These are phyloP conservation scores for Psilopogon haemacephalus DNA, from an alignment of 2,113 vertebrate species.

Conservation along the genomic window DNA sequence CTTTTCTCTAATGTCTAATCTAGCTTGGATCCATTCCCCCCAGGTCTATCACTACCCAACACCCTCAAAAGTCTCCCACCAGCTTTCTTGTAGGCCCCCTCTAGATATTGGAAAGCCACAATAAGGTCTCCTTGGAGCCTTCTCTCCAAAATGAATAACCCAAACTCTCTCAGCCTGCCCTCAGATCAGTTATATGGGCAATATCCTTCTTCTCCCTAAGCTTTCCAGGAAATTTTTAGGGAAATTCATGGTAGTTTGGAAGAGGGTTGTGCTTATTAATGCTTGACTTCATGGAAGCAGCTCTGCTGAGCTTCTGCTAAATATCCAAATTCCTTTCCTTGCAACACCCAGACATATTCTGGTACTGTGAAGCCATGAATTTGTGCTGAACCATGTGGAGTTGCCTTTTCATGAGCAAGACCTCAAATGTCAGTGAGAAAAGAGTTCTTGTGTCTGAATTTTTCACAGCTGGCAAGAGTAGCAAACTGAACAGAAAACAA, in stretches of 20 bases:
- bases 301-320: not conserved
- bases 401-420: not conserved
- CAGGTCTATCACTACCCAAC: too few species aligned
- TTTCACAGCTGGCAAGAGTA: not conserved
- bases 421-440: not conserved
- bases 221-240: not conserved
- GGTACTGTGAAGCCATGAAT: not conserved
- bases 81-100: too few species aligned
- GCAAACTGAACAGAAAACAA: not conserved
- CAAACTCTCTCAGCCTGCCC: too few species aligned
- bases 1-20: too few species aligned
- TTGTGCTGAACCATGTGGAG: not conserved
- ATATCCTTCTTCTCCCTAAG: not conserved
- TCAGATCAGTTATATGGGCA: not conserved
- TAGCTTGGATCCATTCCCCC: too few species aligned
- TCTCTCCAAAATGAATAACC: too few species aligned
- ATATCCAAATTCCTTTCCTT: not conserved
- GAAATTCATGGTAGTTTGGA: not conserved
- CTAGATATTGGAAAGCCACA: too few species aligned
- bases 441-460: not conserved
- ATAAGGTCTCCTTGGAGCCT: too few species aligned
- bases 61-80: too few species aligned
- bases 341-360: not conserved
- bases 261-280: not conserved
- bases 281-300: not conserved